Conservation (phyloP, 2,797 vertebrate genomes). For the Todus mexicanus region DNA sequence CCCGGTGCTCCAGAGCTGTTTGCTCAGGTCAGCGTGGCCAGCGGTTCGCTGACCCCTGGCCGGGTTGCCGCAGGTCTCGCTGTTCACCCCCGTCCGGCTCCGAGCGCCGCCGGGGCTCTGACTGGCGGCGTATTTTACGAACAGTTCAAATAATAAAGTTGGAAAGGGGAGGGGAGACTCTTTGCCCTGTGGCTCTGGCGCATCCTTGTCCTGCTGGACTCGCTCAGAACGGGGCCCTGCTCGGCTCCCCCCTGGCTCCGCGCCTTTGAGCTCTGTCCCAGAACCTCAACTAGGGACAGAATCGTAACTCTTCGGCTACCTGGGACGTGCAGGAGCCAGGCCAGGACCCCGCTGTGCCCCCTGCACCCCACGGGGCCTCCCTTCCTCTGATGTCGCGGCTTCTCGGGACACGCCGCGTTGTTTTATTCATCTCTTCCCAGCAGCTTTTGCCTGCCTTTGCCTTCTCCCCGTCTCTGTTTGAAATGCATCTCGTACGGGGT, state of each 20-base stretch:
- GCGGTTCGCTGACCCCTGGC: neutral
- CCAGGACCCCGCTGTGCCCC: neutral
- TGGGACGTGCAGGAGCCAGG: neutral
- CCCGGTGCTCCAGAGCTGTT: neutral
- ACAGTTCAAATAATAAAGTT: neutral
- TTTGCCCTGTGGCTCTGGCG: neutral
- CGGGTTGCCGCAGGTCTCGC: neutral
- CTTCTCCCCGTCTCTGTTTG: conserved; percentile 18
- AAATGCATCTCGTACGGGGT: conserved; percentile 3
- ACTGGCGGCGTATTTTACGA: neutral
- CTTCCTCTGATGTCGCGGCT: neutral
- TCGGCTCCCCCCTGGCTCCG: neutral
- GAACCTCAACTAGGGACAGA: no score
- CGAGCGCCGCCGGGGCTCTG: neutral
- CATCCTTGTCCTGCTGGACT: neutral
- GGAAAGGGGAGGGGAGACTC: neutral
- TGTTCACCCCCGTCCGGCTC: neutral
- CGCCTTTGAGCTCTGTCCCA: neutral
- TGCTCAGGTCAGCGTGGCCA: neutral
- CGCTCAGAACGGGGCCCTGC: neutral
- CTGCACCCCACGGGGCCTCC: neutral
- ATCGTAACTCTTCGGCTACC: neutral
- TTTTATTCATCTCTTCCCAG: neutral
- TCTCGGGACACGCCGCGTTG: neutral
- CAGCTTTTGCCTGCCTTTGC: neutral